Evolutionary conservation across 2,797 vertebrate genomes (phyloP), one percentile per base, ranked within the genome.

Genomic region (Notamacropus eugenii): DNA sequence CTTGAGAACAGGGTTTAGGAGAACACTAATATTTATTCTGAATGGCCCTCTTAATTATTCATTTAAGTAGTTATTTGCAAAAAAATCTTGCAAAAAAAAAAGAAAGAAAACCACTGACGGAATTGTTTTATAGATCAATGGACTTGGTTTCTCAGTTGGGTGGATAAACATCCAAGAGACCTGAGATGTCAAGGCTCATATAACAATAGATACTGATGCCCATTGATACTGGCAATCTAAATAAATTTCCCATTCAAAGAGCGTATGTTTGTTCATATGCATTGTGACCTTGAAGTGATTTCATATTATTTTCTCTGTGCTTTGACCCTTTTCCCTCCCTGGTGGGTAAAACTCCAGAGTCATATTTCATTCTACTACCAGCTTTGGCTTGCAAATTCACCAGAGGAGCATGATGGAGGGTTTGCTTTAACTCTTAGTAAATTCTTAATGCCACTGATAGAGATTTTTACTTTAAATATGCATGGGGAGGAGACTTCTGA

Each of bases 341-440:
- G 97, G 95, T 97, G 94, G 97, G 90, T 97, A 96, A 98, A 97
- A 95, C 95, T 0, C 0, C 46, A 62, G 55, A 90, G 92, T 96
- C 98, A 1, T 94, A 93, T 98, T 95, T 97, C 96, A 97, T 91
- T 91, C 92, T 95, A 96, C 90, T 94, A 87, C 91, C 97, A 97
- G 92, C 74, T 97, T 97, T 94, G 92, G 93, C 82, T 92, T 91
- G 95, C 95, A 90, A 93, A 95, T 97, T 96, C 94, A 95, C 59
- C 55, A 46, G 94, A 62, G 59, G 97, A 96, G 92, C 5, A 22
- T 82, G 27, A 82, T 24, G 22, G n/a, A 98, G 96, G 91, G 95
- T 29, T 97, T 95, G 82, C 54, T 95, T 96, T 90, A 96, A 95
- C 92, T 96, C 59, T 97, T 96, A 97, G 97, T 97, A 98, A 97